Percentiles rank a stretch among this genome's conserved stretches.
These are phyloP conservation scores for Amia ocellicauda DNA, from an alignment of 2,113 vertebrate genomes.

Conservation along the genomic window DNA sequence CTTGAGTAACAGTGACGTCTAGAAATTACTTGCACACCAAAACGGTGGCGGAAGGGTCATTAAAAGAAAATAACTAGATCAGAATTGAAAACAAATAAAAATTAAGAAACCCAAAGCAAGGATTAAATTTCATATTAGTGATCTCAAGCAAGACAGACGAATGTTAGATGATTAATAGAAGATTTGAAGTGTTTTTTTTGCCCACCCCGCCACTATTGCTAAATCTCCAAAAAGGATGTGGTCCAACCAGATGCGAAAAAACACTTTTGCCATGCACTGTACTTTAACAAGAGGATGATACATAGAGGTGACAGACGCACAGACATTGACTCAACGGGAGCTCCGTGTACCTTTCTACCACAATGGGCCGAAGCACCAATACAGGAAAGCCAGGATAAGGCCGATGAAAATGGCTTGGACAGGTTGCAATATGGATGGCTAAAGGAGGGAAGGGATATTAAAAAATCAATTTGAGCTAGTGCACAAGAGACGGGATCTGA, in stretches of 20 bases:
- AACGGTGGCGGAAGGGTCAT: too few relatives aligned
- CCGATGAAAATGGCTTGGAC: slow-evolving; percentile 98
- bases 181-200: slow-evolving; percentile 5
- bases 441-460: slow-evolving; percentile 93
- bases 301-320: slow-evolving; percentile 74
- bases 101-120: not conserved
- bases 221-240: slow-evolving; percentile 31
- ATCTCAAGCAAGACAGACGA: slow-evolving; percentile 68
- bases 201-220: slow-evolving; percentile 28
- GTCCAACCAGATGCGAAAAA: not conserved
- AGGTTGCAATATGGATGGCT: slow-evolving; percentile 99
- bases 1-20: slow-evolving; percentile 7
- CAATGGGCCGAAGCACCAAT: slow-evolving; percentile 99
- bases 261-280: slow-evolving; percentile 71
- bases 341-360: slow-evolving; percentile 99
- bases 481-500: slow-evolving; percentile 58
- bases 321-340: slow-evolving; percentile 76
- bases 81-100: not conserved
- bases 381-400: slow-evolving; percentile 99
- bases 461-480: slow-evolving; percentile 82
- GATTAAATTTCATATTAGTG: slow-evolving; percentile 46
- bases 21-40: slow-evolving; percentile 16
- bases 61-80: not conserved
- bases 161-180: slow-evolving; percentile 73
- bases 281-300: slow-evolving; percentile 69